Base-by-base conservation (phyloP, 2,797 vertebrate species). In the Falco peregrinus region DNA sequence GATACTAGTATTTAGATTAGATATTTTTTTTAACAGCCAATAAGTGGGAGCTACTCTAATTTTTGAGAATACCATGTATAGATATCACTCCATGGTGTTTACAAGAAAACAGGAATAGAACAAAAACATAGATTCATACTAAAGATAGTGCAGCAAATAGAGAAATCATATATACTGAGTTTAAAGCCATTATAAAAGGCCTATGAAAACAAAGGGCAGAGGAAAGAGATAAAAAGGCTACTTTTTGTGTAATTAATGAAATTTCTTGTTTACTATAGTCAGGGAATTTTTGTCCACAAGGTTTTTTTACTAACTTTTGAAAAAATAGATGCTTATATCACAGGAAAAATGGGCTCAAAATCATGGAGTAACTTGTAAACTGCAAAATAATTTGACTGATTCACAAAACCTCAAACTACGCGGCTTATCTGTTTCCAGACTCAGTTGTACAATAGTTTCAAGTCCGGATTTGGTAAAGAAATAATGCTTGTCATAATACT, bases 401-500 rank as follows among this genome's bases (percentile, higher is more conserved):
- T 93, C 45, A 69, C 25, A 83, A 78, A 71, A 53, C 22, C 10
- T 50, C 25, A 22, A 43, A 79, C 2, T 76, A 28, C 26, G 70
- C 21, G 74, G 24, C 6, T 75, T 19, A 53, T 25, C 2, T 5
- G 22, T 75, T 76, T 81, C 39, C 37, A 80, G 5, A 54, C 29
- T 61, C 67, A 51, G 35, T 82, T 33, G 20, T 91, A 90, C 75
- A 94, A 88, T 86, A 70, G 24, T 95, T 84, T 93, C 39, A 84
- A 50, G 78, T 57, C 54, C 91, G 78, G 54, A 79, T 96, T 90
- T 81, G 37, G 33, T 96, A 94, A 92, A 91, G 92, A 96, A 97
- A 94, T 95, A 90, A 87, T 96, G 64, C 75, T 96, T 96, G 89
- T 96, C 95, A 94, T 95, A 89, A 92, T 91, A 84, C 87, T 97